A percentile compares a stretch with the other conserved stretches of the same genome.
Conservation (phyloP, 1,140 invertebrate genomes). For the Mya arenaria region DNA sequence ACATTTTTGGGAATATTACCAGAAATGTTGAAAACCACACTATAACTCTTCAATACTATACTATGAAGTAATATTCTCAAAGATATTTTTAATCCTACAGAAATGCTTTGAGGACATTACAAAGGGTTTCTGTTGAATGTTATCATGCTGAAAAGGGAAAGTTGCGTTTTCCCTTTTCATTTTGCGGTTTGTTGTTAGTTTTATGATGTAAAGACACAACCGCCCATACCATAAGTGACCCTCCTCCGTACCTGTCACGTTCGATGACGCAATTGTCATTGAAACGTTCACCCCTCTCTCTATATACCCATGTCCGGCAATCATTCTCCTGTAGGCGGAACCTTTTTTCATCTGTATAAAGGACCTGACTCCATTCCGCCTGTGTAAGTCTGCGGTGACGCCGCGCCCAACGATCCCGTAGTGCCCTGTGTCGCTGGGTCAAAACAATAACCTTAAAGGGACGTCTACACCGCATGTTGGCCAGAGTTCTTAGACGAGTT, state of each 20-base stretch:
- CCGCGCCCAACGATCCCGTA: neutral
- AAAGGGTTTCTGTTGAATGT: no score
- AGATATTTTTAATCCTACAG: no score
- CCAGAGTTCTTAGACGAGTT: neutral
- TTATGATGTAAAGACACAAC: neutral
- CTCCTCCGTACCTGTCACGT: conserved; percentile 2
- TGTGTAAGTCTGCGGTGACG: neutral
- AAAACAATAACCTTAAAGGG: neutral
- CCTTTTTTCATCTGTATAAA: conserved; percentile 31
- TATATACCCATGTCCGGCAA: conserved; percentile 12
- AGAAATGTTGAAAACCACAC: no score
- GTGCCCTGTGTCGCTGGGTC: neutral
- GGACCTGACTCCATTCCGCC: conserved; percentile 15
- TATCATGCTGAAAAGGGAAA: no score
- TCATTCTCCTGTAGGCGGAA: conserved; percentile 3
- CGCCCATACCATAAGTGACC: conserved; percentile 29
- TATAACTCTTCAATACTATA: no score
- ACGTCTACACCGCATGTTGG: neutral
- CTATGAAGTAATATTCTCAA: no score
- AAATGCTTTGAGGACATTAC: no score
- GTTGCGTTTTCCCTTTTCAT: no score
- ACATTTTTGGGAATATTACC: no score
- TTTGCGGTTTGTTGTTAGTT: no score
- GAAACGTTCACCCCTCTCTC: neutral
- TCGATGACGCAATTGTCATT: neutral